A percentile compares a stretch with the other conserved stretches of the same genome.
phyloP scores from a whole-genome alignment of 2,888 invertebrate genomes.

The Drosophila mayaguana region DNA sequence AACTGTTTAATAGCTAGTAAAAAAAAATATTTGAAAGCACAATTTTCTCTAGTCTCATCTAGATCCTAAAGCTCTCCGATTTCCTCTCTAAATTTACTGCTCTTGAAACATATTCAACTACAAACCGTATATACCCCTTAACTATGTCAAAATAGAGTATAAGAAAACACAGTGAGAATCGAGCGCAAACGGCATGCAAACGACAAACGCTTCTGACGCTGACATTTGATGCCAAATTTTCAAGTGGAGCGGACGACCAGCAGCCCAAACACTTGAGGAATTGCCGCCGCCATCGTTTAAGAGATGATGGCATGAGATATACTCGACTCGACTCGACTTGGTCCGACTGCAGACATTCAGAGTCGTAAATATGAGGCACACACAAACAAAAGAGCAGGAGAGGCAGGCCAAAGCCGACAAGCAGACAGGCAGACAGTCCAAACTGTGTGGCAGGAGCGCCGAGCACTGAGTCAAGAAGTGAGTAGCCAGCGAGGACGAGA shows the following conservation, averaged over 20 bases:
- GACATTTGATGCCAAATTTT: conserved; percentile 82
- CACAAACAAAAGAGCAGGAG: conserved; percentile 59
- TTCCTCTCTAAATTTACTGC: too few species aligned
- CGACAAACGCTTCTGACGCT: conserved; percentile 72
- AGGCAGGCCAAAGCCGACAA: conserved; percentile 13
- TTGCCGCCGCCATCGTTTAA: conserved; percentile 78
- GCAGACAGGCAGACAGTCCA: conserved; percentile 26
- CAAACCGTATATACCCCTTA: background rate
- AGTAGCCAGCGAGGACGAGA: conserved; percentile 36
- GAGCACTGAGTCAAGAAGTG: conserved; percentile 42
- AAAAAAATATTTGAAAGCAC: too few species aligned
- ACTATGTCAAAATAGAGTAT: background rate
- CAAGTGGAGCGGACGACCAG: conserved; percentile 69
- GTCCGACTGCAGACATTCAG: conserved; percentile 35
- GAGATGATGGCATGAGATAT: conserved; percentile 79
- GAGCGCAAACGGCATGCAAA: conserved; percentile 74
- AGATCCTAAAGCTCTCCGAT: too few species aligned
- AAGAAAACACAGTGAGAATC: conserved; percentile 70
- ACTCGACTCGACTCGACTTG: conserved; percentile 48
- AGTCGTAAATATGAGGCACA: conserved; percentile 80
- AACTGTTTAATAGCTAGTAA: too few species aligned
- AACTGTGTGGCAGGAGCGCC: conserved; percentile 30
- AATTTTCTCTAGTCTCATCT: background rate
- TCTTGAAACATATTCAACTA: background rate
- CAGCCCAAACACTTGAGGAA: conserved; percentile 79